These are phyloP conservation scores for Cephalopterus ornatus DNA, from an alignment of 2,113 vertebrate genomes.

Conservation along the genomic window DNA sequence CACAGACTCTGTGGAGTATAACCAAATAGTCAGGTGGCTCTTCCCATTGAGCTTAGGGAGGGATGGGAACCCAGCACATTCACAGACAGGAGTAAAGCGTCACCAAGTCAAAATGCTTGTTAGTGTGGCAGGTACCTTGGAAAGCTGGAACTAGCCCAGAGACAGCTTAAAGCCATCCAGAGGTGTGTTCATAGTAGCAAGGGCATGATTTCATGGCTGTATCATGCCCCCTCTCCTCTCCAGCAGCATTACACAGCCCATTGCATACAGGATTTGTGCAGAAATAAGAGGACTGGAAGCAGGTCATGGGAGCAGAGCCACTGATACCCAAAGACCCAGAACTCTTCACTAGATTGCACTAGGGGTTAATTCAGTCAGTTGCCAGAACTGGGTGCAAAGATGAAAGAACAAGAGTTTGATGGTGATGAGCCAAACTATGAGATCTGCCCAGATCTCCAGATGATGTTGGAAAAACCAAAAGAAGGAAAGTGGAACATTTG, in stretches of 20 bases:
- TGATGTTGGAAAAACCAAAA: background rate
- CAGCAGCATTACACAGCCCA: background rate
- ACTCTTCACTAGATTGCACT: background rate
- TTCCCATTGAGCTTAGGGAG: background rate
- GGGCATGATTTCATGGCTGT: background rate
- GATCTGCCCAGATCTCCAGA: background rate
- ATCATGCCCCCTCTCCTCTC: background rate
- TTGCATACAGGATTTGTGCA: background rate
- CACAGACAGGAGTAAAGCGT: background rate
- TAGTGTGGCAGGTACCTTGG: background rate
- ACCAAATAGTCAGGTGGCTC: background rate
- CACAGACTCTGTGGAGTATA: rapidly evolving
- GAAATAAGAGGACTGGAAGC: background rate
- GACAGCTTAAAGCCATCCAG: background rate
- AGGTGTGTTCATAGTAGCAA: background rate
- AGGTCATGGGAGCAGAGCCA: background rate
- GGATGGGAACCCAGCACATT: background rate
- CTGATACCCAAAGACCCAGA: background rate
- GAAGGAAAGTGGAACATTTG: background rate
- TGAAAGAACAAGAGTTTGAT: background rate
- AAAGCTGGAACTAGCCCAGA: background rate
- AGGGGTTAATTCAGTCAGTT: background rate
- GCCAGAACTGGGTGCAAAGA: background rate
- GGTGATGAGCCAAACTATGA: background rate
- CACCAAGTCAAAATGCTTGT: background rate